Percentiles rank a stretch among this genome's conserved stretches.
Conservation (phyloP, 92 coral and sea anemone genomes). For the Umimayanthus chanpuru region DNA sequence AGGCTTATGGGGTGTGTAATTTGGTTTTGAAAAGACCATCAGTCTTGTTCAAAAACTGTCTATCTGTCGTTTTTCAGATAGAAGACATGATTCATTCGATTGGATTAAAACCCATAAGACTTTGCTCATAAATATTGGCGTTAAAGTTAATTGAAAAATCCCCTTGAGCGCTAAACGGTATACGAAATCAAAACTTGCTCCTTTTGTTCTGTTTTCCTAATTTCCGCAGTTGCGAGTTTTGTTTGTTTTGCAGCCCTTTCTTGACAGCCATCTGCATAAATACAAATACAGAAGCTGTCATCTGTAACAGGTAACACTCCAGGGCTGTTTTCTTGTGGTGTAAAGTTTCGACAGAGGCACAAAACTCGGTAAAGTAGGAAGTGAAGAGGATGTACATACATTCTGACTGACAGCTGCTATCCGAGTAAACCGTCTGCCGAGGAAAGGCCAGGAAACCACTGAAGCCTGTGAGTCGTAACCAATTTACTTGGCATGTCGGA, state of each 20-base stretch:
- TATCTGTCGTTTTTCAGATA: background rate
- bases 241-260: background rate
- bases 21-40: background rate
- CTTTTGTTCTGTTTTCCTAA: constrained; percentile 9
- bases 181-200: background rate
- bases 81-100: too few relatives aligned
- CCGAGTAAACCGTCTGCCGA: background rate
- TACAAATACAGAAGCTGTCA: background rate
- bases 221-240: background rate
- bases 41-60: too few relatives aligned
- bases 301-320: background rate
- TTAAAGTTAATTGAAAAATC: background rate
- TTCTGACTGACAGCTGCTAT: background rate
- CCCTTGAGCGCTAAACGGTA: background rate
- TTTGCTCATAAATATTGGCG: background rate
- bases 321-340: background rate
- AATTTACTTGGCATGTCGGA: background rate
- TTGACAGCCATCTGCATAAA: background rate
- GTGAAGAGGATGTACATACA: background rate
- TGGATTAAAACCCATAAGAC: too few relatives aligned
- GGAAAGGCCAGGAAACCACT: background rate
- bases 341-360: background rate
- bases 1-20: too few relatives aligned
- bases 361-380: background rate
- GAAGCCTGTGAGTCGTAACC: background rate